Evolutionary conservation across 2,797 vertebrate genomes (phyloP).

Genomic region (Micrastur ruficollis): DNA sequence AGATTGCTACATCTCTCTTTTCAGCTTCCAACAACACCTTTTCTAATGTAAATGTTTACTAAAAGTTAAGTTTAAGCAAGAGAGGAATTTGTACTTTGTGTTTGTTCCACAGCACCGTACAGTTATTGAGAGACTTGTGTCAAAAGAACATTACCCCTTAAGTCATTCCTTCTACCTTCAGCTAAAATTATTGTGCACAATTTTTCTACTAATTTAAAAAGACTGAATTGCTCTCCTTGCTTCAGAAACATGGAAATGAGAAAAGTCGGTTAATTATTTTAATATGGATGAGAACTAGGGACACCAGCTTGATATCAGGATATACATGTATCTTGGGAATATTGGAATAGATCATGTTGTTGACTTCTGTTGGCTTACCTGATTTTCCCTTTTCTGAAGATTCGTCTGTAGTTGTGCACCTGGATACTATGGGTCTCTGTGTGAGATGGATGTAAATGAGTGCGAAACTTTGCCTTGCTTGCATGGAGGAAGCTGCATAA

Average conservation of each 20-base stretch:
- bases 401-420: constrained; percentile 79
- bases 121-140: not conserved
- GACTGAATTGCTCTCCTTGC: not conserved
- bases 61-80: not conserved
- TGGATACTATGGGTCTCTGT: constrained; percentile 80
- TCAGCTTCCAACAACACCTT: not conserved
- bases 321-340: not conserved
- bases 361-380: not conserved
- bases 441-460: constrained; percentile 84
- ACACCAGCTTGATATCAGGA: not conserved
- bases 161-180: not conserved
- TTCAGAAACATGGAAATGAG: not conserved
- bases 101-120: not conserved
- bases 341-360: not conserved
- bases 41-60: not conserved
- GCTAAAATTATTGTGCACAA: not conserved
- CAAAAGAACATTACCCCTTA: not conserved
- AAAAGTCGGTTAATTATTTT: not conserved
- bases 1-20: not conserved
- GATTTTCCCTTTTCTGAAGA: constrained; percentile 60
- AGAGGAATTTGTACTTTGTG: not conserved
- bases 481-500: constrained; percentile 82
- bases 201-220: not conserved
- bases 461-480: constrained; percentile 84
- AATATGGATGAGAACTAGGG: not conserved